phyloP scores from a whole-genome alignment of 1,140 invertebrate genomes.

The Nomia melanderi region DNA sequence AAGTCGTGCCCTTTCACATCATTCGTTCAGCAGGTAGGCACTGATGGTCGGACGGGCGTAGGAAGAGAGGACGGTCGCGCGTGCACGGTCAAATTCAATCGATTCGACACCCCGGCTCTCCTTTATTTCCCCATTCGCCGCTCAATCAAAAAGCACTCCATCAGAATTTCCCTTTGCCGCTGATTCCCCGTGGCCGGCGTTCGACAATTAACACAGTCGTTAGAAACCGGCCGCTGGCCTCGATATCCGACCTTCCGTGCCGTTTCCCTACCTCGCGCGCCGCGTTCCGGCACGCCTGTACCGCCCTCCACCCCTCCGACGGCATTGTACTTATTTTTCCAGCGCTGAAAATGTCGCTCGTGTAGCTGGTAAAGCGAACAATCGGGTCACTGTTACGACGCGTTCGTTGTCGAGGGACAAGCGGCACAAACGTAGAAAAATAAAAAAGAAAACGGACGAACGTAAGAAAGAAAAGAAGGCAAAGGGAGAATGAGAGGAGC shows the following conservation, averaged over 20 bases:
- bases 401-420: slow-evolving; percentile 31
- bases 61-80: slow-evolving; percentile 14
- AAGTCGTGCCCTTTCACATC: background rate
- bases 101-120: slow-evolving; percentile 21
- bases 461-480: background rate
- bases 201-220: slow-evolving; percentile 51
- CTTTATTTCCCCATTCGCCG: slow-evolving; percentile 17
- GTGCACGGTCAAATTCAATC: slow-evolving; percentile 36
- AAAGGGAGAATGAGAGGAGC: background rate
- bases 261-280: background rate
- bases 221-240: slow-evolving; percentile 45
- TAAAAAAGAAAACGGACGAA: background rate
- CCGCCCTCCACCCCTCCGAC: no score
- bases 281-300: background rate
- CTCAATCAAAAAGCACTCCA: slow-evolving; percentile 43
- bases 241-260: slow-evolving; percentile 46
- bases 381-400: slow-evolving; percentile 54
- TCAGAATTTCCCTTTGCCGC: slow-evolving; percentile 41
- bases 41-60: no score
- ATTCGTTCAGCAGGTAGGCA: background rate
- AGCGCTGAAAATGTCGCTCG: slow-evolving; percentile 39
- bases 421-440: slow-evolving; percentile 1
- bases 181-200: slow-evolving; percentile 15
- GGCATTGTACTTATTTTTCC: slow-evolving; percentile 45
- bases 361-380: slow-evolving; percentile 36